phyloP scores from a whole-genome alignment of 2,797 vertebrate genomes.

The Onychomys torridus region DNA sequence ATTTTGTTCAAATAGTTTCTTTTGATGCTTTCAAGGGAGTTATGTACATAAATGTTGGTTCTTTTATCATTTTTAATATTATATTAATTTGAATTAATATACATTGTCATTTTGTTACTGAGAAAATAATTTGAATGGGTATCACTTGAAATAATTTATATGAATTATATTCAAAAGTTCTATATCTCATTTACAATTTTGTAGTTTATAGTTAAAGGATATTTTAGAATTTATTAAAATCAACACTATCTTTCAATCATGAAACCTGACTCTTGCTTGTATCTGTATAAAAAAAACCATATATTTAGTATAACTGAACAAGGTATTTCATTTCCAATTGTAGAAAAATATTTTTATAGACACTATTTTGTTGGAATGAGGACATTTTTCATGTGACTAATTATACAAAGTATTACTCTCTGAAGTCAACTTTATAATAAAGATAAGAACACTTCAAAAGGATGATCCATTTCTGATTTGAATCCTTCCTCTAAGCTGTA shows the following conservation, averaged over 20 bases:
- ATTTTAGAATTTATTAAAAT: constrained; percentile 43
- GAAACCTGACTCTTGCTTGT: constrained; percentile 6
- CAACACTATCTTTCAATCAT: neutral
- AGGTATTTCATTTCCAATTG: neutral
- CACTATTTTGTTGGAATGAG: neutral
- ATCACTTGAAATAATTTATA: constrained; percentile 6
- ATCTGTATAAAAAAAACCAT: neutral
- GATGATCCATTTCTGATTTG: neutral
- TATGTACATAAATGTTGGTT: neutral
- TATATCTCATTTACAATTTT: constrained; percentile 6
- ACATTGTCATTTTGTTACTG: neutral
- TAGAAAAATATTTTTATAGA: constrained; percentile 4
- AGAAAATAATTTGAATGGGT: neutral
- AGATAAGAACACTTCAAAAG: neutral
- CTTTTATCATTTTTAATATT: constrained; percentile 40
- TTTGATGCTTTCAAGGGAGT: neutral
- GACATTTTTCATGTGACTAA: neutral
- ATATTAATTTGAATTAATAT: constrained; percentile 25
- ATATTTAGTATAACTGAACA: neutral
- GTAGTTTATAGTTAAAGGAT: neutral
- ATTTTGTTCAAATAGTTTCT: neutral
- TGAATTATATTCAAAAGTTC: constrained; percentile 17
- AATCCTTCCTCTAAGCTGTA: neutral
- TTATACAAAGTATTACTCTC: constrained; percentile 12
- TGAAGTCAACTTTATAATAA: constrained; percentile 23